Base-by-base conservation (phyloP, 30 jellyfish, hydroid and myxozoan genomes). In the Nemopilema nomurai region DNA sequence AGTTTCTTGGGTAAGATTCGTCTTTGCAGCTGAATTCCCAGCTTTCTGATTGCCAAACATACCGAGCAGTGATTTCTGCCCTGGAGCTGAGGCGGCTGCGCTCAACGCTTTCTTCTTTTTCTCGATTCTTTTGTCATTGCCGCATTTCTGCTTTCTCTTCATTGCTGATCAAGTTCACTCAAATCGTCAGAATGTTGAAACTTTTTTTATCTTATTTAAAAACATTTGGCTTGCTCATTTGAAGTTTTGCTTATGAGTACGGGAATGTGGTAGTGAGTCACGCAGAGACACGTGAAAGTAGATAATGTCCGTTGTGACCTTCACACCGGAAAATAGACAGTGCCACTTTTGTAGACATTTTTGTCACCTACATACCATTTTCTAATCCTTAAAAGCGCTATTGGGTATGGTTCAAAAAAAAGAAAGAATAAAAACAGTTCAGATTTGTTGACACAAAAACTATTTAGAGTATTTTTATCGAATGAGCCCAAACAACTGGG, bases 401-500 rank as follows among this genome's bases (percentile, higher is more conserved):
- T 41, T 41, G 57, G 57, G 6, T 3, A 74, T 74, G 89, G 68
- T 26, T 20, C 51, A 79, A 1, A 41, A 20, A 28, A 68, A 62
- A 79, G 84, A 31, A 79, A 79, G 80, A 79, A 79, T 79, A 79
- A 64, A 23, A 79, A 52, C 83, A 64, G 84, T 80, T 80, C 90
- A 80, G 90, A 80, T 62, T 80, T 80, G 49, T 65, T 80, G 53
- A 80, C 4, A 80, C 84, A 80, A 80, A 64, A 77, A 77, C 87
- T 77, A 77, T 77, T 77, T 77, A 77, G 87, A 77, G 79, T 80
- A 80, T 63, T 80, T 67, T 65, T 80, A 80, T 80, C 77, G 83
- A 80, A 41, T 80, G 84, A 83, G 89, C 82, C 84, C 83, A 79
- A 62, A 79, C 84, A 79, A 23, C 80, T 79, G 89, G 80, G 69